These are phyloP conservation scores for Pituophis catenifer DNA, from an alignment of 2,113 vertebrate species.

Conservation along the genomic window DNA sequence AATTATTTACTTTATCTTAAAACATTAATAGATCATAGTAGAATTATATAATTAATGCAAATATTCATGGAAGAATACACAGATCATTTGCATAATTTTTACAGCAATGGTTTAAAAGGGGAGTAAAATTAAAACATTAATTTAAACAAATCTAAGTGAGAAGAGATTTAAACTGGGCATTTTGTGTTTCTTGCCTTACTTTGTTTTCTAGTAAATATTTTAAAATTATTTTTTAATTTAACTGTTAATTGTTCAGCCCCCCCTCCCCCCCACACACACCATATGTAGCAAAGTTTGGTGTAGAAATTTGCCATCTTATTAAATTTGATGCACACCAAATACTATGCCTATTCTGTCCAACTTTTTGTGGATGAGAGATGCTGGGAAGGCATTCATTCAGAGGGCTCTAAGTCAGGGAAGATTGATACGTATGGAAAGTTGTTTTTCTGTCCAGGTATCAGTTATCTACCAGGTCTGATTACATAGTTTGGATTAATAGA, in stretches of 20 bases:
- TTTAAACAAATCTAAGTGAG: neutral
- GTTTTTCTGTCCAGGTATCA: neutral
- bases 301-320: neutral
- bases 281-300: neutral
- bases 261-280: too few relatives aligned
- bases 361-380: neutral
- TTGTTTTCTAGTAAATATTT: neutral
- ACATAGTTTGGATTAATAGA: neutral
- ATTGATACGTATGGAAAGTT: neutral
- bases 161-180: neutral
- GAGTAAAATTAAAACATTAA: neutral
- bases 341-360: neutral
- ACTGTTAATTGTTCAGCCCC: neutral
- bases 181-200: neutral
- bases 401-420: neutral
- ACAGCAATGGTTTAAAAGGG: neutral
- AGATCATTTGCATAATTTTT: neutral
- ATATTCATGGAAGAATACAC: neutral
- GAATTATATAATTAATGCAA: neutral
- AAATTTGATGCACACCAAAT: neutral
- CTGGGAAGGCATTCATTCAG: neutral
- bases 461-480: neutral
- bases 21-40: neutral
- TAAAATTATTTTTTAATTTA: neutral
- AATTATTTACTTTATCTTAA: neutral